Conservation (phyloP, 2,113 vertebrate species). For the Rhea pennata region DNA sequence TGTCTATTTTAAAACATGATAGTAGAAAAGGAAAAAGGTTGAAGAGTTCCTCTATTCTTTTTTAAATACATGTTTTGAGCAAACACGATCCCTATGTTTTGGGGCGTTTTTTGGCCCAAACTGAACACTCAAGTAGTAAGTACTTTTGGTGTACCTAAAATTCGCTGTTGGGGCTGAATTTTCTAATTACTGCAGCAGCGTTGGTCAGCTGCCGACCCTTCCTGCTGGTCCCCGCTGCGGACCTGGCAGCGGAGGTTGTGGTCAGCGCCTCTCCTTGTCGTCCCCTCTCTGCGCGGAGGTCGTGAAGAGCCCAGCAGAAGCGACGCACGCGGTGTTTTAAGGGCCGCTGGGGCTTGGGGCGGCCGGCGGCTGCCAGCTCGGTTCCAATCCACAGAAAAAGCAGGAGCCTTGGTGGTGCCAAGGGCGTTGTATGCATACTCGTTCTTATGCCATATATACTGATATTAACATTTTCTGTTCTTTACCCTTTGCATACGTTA, state of each 20-base stretch:
- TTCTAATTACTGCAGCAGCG: not conserved
- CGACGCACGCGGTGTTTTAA: accelerated
- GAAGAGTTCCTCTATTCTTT: not conserved
- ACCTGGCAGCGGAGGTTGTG: no score
- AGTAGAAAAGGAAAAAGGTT: not conserved
- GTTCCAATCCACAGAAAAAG: not conserved
- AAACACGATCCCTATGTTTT: not conserved
- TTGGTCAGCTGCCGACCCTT: not conserved
- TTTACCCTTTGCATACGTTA: not conserved
- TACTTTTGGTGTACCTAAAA: not conserved
- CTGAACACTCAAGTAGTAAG: not conserved
- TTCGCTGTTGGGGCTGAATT: not conserved
- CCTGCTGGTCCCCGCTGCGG: no score
- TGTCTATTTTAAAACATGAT: not conserved
- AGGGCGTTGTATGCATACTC: not conserved
- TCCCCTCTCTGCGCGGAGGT: accelerated
- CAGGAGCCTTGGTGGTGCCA: not conserved
- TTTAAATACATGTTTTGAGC: not conserved
- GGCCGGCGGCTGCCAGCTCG: no score
- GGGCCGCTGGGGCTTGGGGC: no score
- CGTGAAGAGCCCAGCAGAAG: not conserved
- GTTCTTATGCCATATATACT: not conserved
- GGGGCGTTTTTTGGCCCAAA: not conserved
- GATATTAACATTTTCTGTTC: not conserved
- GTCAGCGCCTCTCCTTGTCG: no score